Evolutionary conservation across 2,797 vertebrate genomes (phyloP).

Genomic region (Octomys mimax): DNA sequence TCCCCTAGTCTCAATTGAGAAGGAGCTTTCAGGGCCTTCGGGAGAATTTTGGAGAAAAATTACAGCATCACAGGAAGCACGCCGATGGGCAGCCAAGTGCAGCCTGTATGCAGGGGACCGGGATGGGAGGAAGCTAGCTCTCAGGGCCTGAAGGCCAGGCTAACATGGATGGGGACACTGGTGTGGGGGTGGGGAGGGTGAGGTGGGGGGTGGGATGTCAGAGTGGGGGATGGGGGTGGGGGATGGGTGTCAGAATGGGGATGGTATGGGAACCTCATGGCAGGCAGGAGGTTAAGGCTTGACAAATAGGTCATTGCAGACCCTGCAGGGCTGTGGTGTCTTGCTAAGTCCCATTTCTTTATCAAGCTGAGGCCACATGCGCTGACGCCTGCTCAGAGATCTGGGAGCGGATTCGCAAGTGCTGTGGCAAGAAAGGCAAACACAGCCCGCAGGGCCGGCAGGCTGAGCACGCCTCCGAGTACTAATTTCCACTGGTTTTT

Average conservation of each 20-base stretch:
- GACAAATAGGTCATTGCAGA: background rate
- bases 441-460: slow-evolving; percentile 66
- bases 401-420: slow-evolving; percentile 73
- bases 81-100: background rate
- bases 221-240: no score
- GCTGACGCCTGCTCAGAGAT: slow-evolving; percentile 50
- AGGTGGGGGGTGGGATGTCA: fast-evolving
- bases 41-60: background rate
- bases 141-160: background rate
- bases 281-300: background rate
- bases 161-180: fast-evolving
- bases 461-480: slow-evolving; percentile 82
- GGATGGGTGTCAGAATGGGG: no score
- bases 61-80: no score
- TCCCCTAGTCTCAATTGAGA: background rate
- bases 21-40: background rate
- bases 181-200: no score
- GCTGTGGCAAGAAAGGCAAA: slow-evolving; percentile 64
- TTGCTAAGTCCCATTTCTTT: background rate
- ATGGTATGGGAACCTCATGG: fast-evolving
- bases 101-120: background rate
- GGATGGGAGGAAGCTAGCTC: background rate
- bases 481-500: slow-evolving; percentile 85
- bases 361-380: slow-evolving; percentile 60
- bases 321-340: background rate